These are phyloP conservation scores for Petrolisthes cinctipes DNA, from an alignment of 2,888 invertebrate genomes.

Conservation along the genomic window DNA sequence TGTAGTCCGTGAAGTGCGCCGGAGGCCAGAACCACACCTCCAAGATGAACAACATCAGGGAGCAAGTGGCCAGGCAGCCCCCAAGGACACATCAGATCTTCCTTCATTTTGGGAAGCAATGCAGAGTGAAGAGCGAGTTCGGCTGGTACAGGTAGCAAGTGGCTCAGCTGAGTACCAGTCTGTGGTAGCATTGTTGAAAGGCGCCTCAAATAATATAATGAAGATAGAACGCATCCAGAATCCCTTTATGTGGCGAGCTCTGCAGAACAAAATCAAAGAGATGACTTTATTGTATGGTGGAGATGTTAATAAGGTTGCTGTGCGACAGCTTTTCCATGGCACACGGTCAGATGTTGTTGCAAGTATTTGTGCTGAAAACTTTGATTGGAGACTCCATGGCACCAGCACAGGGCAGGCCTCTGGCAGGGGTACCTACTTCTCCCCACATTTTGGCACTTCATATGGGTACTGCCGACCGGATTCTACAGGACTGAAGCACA, in stretches of 20 bases:
- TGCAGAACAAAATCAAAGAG: slow-evolving; percentile 59
- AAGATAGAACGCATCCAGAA: slow-evolving; percentile 55
- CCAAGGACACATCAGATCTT: neutral
- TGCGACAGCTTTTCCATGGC: slow-evolving; percentile 68
- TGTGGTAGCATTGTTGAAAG: slow-evolving; percentile 18
- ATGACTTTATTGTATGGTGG: slow-evolving; percentile 36
- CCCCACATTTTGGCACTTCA: slow-evolving; percentile 60
- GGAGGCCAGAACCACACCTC: slow-evolving; percentile 44
- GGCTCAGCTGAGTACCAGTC: slow-evolving; percentile 38
- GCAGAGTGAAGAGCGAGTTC: slow-evolving; percentile 44
- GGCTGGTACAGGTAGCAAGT: slow-evolving; percentile 23
- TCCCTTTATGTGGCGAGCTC: slow-evolving; percentile 52
- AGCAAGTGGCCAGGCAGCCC: neutral
- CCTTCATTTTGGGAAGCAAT: slow-evolving; percentile 51
- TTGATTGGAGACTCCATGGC: slow-evolving; percentile 68
- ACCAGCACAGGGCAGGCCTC: slow-evolving; percentile 66
- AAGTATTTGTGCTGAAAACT: slow-evolving; percentile 67
- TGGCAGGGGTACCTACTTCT: slow-evolving; percentile 68
- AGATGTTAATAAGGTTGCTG: slow-evolving; percentile 44
- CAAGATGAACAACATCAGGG: neutral
- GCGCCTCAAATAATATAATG: neutral
- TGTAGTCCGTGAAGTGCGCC: slow-evolving; percentile 23
- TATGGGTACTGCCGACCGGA: slow-evolving; percentile 26
- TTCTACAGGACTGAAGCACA: slow-evolving; percentile 8
- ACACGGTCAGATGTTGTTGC: slow-evolving; percentile 66